These are phyloP conservation scores for Sisyra terminalis DNA, from an alignment of 2,888 invertebrate genomes.

Conservation along the genomic window DNA sequence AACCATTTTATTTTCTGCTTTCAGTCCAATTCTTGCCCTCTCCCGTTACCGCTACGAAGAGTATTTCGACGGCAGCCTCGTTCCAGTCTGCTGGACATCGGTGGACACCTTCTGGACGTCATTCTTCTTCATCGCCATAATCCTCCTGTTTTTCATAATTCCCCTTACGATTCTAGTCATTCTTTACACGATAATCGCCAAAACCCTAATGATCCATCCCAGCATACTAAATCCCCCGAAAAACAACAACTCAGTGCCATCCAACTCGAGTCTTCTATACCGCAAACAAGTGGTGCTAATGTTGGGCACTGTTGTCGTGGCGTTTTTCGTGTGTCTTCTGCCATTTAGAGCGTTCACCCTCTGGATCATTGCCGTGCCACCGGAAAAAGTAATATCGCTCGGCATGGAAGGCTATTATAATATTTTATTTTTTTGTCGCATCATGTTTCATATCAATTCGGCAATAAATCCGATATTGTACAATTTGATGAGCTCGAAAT, in stretches of 20 bases:
- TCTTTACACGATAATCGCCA: constrained; percentile 72
- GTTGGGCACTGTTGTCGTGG: constrained; percentile 76
- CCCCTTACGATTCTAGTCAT: constrained; percentile 67
- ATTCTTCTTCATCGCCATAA: constrained; percentile 63
- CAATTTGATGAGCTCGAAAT: constrained; percentile 84
- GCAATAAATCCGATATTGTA: constrained; percentile 84
- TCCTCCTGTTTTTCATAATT: constrained; percentile 68
- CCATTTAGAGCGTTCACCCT: constrained; percentile 79
- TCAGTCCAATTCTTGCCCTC: constrained; percentile 72
- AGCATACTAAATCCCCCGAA: constrained; percentile 45
- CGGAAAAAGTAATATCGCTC: constrained; percentile 39
- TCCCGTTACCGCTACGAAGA: constrained; percentile 56
- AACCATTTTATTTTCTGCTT: constrained; percentile 20
- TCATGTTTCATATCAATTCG: constrained; percentile 80
- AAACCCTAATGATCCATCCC: constrained; percentile 68
- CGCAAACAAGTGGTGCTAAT: constrained; percentile 73
- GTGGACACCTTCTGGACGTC: constrained; percentile 64
- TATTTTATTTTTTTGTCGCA: constrained; percentile 68
- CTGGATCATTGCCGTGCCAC: constrained; percentile 68
- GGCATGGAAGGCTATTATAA: constrained; percentile 71
- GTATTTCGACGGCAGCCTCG: constrained; percentile 53
- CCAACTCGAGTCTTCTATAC: constrained; percentile 47
- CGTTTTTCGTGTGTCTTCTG: constrained; percentile 78
- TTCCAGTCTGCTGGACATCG: constrained; percentile 66
- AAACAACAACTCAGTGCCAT: constrained; percentile 28